Base-by-base conservation (phyloP, 1,140 invertebrate genomes). In the Bombus affinis region DNA sequence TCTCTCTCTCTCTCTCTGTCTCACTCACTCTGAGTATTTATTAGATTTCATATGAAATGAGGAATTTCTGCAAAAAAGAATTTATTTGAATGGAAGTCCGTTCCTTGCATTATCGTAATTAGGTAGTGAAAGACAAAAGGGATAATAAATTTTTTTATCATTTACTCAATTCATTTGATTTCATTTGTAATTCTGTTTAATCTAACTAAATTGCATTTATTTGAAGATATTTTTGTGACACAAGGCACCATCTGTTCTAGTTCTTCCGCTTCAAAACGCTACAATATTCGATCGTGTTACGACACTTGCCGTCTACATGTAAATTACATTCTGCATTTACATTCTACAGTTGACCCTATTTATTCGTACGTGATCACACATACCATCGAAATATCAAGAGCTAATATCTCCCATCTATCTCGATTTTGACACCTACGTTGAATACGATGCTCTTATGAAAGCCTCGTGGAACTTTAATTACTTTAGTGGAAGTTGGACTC, bases 331-430 rank as follows among this genome's bases (percentile, higher is more conserved):
- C 18, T 28, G 68, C 35, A 37, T 37, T 37, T 37, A 66, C 65
- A 25, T 71, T 42, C 39, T 9, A 8, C 37, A 44, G 25, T n/a
- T 44, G 70, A 72, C 70, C 70, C 70, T 42, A 39, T 72, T 72
- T n/a, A 3, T 42, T n/a, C 59, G 59, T 62, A 15, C 39, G 39
- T n/a, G 39, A 72, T 42, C 12, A 22, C 28, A 25, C 70, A 28
- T 5, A 72, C 12, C 28, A 18, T 44, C 39, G 70, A 72, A 72
- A 72, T 72, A 72, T 72, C 39, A 25, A 28, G 28, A 12, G 39
- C 70, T 72, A 72, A 72, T 72, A 72, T 72, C 70, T 42, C n/a
- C n/a, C 70, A 72, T 72, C 42, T 44, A 72, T 72, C 70, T 72
- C 25, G 70, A 72, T 72, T 39, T 72, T 72, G 70, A 72, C 70